Evolutionary conservation across 2,888 invertebrate genomes (phyloP).

Genomic region (Trisateles emortualis): DNA sequence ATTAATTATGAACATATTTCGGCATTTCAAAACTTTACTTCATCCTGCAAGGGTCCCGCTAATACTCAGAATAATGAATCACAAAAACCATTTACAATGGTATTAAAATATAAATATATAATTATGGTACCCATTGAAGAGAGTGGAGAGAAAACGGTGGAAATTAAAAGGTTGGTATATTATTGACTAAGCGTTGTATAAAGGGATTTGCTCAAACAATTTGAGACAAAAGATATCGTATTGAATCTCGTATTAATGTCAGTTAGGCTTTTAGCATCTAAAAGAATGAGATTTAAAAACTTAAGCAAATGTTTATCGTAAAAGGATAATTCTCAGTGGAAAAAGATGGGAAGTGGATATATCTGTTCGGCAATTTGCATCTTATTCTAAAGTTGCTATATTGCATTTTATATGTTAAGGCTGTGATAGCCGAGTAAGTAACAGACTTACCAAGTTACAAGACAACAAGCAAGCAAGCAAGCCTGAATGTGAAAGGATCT

Average conservation of each 20-base stretch:
- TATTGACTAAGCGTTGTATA: slow-evolving; percentile 24
- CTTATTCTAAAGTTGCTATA: too few species aligned
- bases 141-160: slow-evolving; percentile 17
- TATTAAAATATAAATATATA: slow-evolving; percentile 31
- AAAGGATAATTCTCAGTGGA: too few species aligned
- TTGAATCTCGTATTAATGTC: slow-evolving; percentile 21
- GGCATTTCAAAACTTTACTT: slow-evolving; percentile 19
- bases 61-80: slow-evolving; percentile 43
- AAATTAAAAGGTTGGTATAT: slow-evolving; percentile 18
- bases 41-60: slow-evolving; percentile 31
- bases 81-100: slow-evolving; percentile 51
- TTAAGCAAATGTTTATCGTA: too few species aligned
- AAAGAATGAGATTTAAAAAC: too few species aligned
- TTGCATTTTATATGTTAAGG: too few species aligned
- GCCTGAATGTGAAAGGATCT: too few species aligned
- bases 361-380: too few species aligned
- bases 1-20: slow-evolving; percentile 17
- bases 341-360: too few species aligned
- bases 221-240: slow-evolving; percentile 1
- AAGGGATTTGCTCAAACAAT: slow-evolving; percentile 6
- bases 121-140: slow-evolving; percentile 17
- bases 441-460: too few species aligned
- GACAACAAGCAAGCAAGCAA: too few species aligned
- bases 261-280: neutral
- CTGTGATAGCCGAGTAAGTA: too few species aligned